Base-by-base conservation (phyloP, 2,797 vertebrate genomes). In the Pseudotriccus pelzelni region DNA sequence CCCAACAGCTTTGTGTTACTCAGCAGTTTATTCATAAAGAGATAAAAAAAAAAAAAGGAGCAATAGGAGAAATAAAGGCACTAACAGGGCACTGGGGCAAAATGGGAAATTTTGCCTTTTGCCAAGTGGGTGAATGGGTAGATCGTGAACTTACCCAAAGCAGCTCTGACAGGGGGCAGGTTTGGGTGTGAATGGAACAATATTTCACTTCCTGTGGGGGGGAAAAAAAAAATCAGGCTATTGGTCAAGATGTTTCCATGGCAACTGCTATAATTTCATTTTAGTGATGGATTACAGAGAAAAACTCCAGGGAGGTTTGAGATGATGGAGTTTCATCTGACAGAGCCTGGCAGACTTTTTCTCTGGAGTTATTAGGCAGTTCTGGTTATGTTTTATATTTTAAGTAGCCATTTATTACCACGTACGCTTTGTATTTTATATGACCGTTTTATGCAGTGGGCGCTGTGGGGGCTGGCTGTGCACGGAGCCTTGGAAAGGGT, bases 221-320 rank as follows among this genome's bases (percentile, higher is more conserved):
- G 10, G 8, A 20, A 22, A 32, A 20, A 41, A 53, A 46, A 43
- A 56, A 24, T 7, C 58, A 46, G 59, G 41, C 63, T 68, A 6
- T 86, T 87, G 84, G 87, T 86, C 86, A 85, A 53, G 75, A 24
- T 58, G 95, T 96, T 96, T 82, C 95, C 76, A 90, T 96, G 93
- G 95, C 39, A 94, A 96, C 94, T 17, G 84, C 56, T 96, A 49
- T 23, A 62, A 80, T 87, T 94, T 91, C 21, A 74, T 91, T 90
- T 59, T 34, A 53, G 49, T 80, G 89, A 89, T 89, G 85, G 78
- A 84, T 90, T 76, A 55, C 30, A 36, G 74, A 46, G 63, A 21
- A 73, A 55, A 73, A 89, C 86, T 59, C 75, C 56, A 28, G 75
- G 74, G 91, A 76, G 50, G 72, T 49, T 37, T 60, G 85, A 27